These are phyloP conservation scores for Tringa solitaria DNA, from an alignment of 2,113 vertebrate genomes.

Conservation along the genomic window DNA sequence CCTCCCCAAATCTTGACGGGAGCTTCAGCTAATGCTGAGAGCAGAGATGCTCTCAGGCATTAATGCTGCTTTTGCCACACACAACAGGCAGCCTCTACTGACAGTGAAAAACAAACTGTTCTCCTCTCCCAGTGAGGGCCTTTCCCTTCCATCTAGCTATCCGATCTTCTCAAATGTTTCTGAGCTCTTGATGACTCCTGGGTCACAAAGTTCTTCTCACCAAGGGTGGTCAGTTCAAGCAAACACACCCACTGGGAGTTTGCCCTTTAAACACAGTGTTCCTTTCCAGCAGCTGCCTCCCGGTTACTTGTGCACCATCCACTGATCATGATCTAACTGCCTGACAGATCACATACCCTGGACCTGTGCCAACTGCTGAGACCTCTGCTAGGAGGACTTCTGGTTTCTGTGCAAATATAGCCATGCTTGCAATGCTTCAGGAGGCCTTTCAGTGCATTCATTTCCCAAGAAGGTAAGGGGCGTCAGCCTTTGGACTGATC, in stretches of 20 bases:
- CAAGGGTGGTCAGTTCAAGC: not conserved
- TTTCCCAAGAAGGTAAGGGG: not conserved
- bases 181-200: not conserved
- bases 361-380: not conserved
- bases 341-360: not conserved
- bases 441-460: not conserved
- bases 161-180: not conserved
- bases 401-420: not conserved
- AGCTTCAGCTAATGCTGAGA: not conserved
- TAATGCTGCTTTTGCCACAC: not conserved
- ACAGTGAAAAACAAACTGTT: not conserved
- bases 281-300: not conserved
- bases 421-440: not conserved
- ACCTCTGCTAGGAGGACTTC: not conserved
- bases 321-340: not conserved
- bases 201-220: not conserved
- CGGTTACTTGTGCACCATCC: not conserved
- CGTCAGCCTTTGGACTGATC: not conserved
- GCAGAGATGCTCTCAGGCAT: not conserved
- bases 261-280: not conserved
- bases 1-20: fast-evolving
- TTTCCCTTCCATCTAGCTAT: not conserved
- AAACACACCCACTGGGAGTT: not conserved
- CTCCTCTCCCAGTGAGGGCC: not conserved
- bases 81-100: not conserved